A percentile compares a stretch with the other conserved stretches of the same genome.
Conservation (phyloP, 1,140 invertebrate species). For the Eulimnadia texana region DNA sequence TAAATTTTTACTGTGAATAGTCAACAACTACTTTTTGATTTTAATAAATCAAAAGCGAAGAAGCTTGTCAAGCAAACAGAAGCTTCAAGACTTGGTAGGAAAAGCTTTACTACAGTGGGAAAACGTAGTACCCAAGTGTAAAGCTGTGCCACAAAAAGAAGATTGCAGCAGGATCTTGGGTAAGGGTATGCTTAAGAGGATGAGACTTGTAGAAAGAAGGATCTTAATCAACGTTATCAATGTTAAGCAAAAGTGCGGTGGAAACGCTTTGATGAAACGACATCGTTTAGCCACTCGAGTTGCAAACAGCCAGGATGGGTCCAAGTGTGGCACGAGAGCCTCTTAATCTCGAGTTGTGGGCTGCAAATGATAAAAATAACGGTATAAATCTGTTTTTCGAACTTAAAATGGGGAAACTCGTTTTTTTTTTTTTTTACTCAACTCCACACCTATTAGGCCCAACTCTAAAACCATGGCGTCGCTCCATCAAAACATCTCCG, state of each 20-base stretch:
- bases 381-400: neutral
- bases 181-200: too few species aligned
- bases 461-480: conserved; percentile 12
- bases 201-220: too few species aligned
- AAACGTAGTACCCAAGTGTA: too few species aligned
- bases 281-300: conserved; percentile 8
- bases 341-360: neutral
- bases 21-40: too few species aligned
- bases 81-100: too few species aligned
- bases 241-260: neutral
- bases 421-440: neutral
- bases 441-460: neutral
- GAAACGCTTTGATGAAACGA: conserved; percentile 14
- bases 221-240: neutral
- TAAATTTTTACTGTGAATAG: too few species aligned
- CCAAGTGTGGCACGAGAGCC: neutral
- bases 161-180: too few species aligned
- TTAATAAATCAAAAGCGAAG: too few species aligned
- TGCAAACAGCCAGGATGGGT: conserved; percentile 11
- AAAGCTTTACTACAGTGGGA: too few species aligned
- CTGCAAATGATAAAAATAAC: neutral
- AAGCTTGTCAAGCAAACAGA: too few species aligned
- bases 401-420: neutral
- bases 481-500: conserved; percentile 15
- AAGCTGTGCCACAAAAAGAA: too few species aligned